These are phyloP conservation scores for Sesamia inferens DNA, from an alignment of 2,888 invertebrate species.

Conservation along the genomic window DNA sequence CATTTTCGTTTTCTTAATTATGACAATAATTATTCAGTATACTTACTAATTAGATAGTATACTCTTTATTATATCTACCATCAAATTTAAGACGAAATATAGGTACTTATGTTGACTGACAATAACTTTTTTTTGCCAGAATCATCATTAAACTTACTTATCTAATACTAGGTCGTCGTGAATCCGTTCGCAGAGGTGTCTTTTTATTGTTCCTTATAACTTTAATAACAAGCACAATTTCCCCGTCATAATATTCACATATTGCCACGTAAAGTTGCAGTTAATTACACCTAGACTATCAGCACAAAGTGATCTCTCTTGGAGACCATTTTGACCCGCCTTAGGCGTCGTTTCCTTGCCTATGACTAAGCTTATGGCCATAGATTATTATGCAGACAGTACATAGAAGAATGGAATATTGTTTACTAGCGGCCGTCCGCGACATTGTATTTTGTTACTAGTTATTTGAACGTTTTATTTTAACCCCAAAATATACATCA, in stretches of 20 bases:
- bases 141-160: neutral
- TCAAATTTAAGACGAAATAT: neutral
- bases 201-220: neutral
- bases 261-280: constrained; percentile 48
- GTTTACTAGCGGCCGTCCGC: too few species aligned
- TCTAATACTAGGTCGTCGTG: neutral
- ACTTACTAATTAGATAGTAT: too few species aligned
- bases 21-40: neutral
- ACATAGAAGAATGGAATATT: neutral
- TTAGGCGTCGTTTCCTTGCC: constrained; percentile 72
- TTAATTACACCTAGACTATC: constrained; percentile 80
- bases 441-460: too few species aligned
- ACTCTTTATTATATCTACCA: neutral
- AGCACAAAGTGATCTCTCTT: constrained; percentile 77
- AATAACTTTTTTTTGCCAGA: neutral
- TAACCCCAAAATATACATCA: too few species aligned
- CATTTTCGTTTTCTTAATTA: neutral
- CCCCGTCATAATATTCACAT: constrained; percentile 33
- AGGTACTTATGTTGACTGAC: neutral
- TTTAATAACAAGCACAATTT: constrained; percentile 16
- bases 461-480: too few species aligned
- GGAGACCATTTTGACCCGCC: constrained; percentile 84
- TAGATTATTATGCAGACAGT: constrained; percentile 54
- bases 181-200: neutral
- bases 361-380: constrained; percentile 62